Evolutionary conservation across 2,888 invertebrate species (phyloP), one percentile per base, ranked within the genome.

Genomic region (Spisula subtruncata): DNA sequence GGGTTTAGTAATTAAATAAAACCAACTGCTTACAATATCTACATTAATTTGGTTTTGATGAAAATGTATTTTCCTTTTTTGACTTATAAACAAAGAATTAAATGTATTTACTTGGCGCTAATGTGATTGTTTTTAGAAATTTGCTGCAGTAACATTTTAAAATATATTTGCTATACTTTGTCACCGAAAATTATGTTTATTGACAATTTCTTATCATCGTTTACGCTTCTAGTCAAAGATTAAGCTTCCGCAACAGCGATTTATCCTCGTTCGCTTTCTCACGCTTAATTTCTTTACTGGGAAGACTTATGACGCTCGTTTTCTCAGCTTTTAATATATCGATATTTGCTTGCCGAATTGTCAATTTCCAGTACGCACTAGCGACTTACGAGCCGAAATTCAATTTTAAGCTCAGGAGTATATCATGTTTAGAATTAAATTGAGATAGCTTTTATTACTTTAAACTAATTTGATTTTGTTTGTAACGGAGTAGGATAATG

Each of bases 401-500:
- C 51, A 84, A 84, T 51, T 48, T 35, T 32, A 80, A 54, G 41
- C 56, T 80, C 85, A 10, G 32, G 90, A 56, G 90, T 87, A 83
- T 90, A 90, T 90, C 87, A 87, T 85, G 56, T 89, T 85, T 46
- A 66, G 85, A 81, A 82, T 87, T 81, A 56, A 79, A 60, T 82
- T 82, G 75, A 87, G 82, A 83, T 60, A 85, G 56, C 82, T 81
- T 90, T 87, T 82, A 46, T 87, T 90, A 82, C 85, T 46, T 35
- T 87, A 66, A 85, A 82, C 71, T 71, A 87, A 90, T 90, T 90
- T 41, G 85, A 90, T 90, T 90, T 87, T 48, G 29, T 85, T 56
- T 81, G 90, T 85, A 90, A 90, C 84, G 25, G 71, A 81, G 84
- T 87, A 87, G 79, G 87, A 75, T 87, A 90, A 90, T 85, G 87